Evolutionary conservation across 1,140 invertebrate species (phyloP).

Genomic region (Acromyrmex heyeri): DNA sequence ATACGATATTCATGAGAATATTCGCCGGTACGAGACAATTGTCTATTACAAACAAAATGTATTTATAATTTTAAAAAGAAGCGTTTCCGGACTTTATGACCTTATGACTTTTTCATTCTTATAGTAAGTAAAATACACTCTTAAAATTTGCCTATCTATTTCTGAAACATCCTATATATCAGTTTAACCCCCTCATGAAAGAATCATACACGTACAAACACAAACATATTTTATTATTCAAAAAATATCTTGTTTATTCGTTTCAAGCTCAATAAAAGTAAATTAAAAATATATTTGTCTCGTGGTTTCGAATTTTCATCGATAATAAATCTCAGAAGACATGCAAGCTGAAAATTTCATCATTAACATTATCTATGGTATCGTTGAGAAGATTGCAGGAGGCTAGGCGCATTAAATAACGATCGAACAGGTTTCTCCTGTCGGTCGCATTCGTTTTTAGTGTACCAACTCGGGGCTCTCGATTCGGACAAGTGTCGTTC

Average conservation of each 20-base stretch:
- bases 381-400: conserved; percentile 31
- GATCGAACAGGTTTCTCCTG: conserved; percentile 62
- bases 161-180: no score
- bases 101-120: no score
- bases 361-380: conserved; percentile 62
- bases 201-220: not conserved
- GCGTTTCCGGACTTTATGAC: no score
- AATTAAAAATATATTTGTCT: conserved; percentile 40
- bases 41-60: no score
- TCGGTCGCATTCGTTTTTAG: not conserved
- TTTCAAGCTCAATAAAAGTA: not conserved
- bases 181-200: not conserved
- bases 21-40: no score
- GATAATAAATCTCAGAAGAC: conserved; percentile 41
- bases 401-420: conserved; percentile 30
- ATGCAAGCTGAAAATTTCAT: conserved; percentile 28
- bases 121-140: no score
- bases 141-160: no score
- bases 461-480: not conserved
- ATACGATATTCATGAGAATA: no score
- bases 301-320: not conserved
- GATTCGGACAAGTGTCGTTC: conserved; percentile 64
- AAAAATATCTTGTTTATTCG: not conserved
- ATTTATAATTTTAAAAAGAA: no score
- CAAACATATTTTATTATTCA: not conserved